A percentile compares a stretch with the other conserved stretches of the same genome.
Conservation (phyloP, 2,797 vertebrate genomes). For the Chlorospingus semifuscus region DNA sequence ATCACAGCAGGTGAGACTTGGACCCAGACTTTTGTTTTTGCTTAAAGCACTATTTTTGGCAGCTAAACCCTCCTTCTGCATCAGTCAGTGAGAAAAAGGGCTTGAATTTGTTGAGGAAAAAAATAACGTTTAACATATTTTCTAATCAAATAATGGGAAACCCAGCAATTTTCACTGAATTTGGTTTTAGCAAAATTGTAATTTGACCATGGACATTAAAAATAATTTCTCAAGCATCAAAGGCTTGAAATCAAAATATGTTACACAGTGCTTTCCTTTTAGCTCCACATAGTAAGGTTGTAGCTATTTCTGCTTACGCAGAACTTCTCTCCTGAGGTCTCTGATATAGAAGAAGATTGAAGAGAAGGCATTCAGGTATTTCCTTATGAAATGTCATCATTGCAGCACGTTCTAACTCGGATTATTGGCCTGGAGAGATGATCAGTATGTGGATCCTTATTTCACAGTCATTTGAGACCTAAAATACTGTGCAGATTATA, state of each 20-base stretch:
- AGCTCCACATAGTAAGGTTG: background rate
- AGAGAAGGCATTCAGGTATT: background rate
- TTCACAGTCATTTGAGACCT: constrained; percentile 14
- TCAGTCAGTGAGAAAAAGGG: background rate
- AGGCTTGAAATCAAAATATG: background rate
- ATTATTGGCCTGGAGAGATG: constrained; percentile 23
- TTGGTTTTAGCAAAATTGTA: background rate
- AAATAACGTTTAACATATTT: background rate
- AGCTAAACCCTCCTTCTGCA: background rate
- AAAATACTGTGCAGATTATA: background rate
- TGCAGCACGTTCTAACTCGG: background rate
- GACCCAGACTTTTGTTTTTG: background rate
- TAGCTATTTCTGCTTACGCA: background rate
- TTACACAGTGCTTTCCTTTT: background rate
- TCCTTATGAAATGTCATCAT: constrained; percentile 15
- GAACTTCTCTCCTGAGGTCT: background rate
- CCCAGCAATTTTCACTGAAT: background rate
- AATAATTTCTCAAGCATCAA: background rate
- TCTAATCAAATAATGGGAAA: background rate
- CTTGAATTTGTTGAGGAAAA: background rate
- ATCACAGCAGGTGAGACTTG: background rate
- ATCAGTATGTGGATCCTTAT: background rate
- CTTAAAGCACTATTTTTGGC: background rate
- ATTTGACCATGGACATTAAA: background rate
- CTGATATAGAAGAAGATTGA: background rate